Percentiles rank a stretch among this genome's conserved stretches.
Conservation (phyloP, 2,888 invertebrate species). For the Agrenia bidenticulata region DNA sequence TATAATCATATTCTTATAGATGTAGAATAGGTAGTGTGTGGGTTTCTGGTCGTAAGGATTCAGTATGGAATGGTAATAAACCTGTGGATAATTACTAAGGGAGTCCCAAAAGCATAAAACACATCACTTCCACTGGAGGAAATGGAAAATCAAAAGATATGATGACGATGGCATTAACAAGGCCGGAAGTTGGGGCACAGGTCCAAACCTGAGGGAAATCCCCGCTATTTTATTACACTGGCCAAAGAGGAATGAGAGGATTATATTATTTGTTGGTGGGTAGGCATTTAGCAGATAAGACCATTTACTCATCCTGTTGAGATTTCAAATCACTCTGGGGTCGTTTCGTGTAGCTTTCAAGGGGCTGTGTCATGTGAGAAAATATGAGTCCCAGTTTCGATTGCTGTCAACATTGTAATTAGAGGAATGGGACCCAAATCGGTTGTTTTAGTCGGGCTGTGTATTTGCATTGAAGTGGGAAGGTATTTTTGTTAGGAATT, state of each 20-base stretch:
- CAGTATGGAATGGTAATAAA: slow-evolving; percentile 15
- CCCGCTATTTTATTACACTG: not conserved
- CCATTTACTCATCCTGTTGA: no score
- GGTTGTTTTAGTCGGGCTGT: no score
- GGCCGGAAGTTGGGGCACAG: slow-evolving; percentile 1
- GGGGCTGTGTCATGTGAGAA: no score
- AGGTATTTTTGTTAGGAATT: no score
- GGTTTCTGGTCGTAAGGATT: not conserved
- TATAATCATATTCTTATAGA: not conserved
- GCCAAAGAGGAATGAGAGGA: not conserved
- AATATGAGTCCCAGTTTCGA: no score
- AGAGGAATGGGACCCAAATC: no score
- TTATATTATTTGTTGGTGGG: not conserved
- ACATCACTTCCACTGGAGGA: slow-evolving; percentile 14
- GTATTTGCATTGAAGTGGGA: no score
- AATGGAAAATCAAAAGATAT: slow-evolving; percentile 15
- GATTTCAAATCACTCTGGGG: no score
- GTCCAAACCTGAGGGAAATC: slow-evolving; percentile 1
- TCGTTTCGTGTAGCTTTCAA: no score
- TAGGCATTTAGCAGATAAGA: no score
- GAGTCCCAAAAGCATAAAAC: slow-evolving; percentile 20
- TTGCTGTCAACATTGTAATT: no score
- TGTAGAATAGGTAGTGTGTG: not conserved
- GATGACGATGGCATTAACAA: slow-evolving; percentile 1
- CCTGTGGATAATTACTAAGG: slow-evolving; percentile 18